Percentiles rank a stretch among this genome's conserved stretches.
phyloP scores from a whole-genome alignment of 2,888 invertebrate genomes.

The Hypomecis punctinalis region DNA sequence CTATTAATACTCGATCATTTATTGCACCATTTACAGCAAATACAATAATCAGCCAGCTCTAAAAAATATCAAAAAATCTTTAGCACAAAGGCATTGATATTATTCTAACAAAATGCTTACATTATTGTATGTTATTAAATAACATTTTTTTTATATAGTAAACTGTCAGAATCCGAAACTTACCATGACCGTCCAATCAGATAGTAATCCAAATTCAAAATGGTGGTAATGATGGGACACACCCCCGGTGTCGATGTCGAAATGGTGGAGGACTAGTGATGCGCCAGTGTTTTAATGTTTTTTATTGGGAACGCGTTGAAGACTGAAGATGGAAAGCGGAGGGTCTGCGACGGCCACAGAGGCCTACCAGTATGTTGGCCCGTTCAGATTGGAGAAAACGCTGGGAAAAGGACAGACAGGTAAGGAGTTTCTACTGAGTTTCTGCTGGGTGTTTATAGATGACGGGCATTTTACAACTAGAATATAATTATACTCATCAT shows the following conservation, averaged over 20 bases:
- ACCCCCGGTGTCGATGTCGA: slow-evolving; percentile 18
- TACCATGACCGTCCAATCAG: slow-evolving; percentile 43
- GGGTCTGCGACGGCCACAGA: slow-evolving; percentile 71
- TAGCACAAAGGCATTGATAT: slow-evolving; percentile 18
- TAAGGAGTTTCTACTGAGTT: slow-evolving; percentile 70
- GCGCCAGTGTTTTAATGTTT: slow-evolving; percentile 51
- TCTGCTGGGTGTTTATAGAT: too few relatives aligned
- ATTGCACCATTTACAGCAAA: too few relatives aligned
- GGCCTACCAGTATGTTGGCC: slow-evolving; percentile 97
- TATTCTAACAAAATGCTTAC: not conserved
- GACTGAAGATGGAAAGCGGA: slow-evolving; percentile 73
- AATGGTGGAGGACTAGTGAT: slow-evolving; percentile 34
- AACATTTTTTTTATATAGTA: not conserved
- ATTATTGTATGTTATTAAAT: too few relatives aligned
- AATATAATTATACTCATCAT: too few relatives aligned
- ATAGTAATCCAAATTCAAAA: slow-evolving; percentile 33
- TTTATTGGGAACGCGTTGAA: slow-evolving; percentile 46
- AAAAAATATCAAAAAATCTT: too few relatives aligned
- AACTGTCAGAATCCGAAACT: slow-evolving; percentile 9
- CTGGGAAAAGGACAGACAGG: slow-evolving; percentile 99
- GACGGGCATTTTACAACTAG: too few relatives aligned
- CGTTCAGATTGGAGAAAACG: slow-evolving; percentile 99
- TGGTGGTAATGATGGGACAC: slow-evolving; percentile 31
- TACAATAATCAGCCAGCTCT: too few relatives aligned
- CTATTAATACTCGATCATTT: too few relatives aligned